Conservation (phyloP, 2,888 invertebrate genomes). For the Lithosia quadra region DNA sequence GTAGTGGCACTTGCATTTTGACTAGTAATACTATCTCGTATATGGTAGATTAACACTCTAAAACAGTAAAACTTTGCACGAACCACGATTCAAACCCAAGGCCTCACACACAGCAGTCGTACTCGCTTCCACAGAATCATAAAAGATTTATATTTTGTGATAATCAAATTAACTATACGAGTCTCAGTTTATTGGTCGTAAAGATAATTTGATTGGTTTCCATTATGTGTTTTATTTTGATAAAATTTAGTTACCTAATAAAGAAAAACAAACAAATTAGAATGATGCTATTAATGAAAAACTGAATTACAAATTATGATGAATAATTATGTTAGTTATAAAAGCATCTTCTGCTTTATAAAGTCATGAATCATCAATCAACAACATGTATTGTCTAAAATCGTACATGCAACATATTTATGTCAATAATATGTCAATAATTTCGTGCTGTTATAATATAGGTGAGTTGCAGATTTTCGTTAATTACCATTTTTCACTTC, state of each 20-base stretch:
- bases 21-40: too few species aligned
- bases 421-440: neutral
- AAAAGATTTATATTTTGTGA: neutral
- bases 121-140: neutral
- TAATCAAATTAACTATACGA: neutral
- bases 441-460: neutral
- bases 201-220: neutral
- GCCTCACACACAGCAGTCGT: too few species aligned
- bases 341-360: neutral
- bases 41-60: too few species aligned
- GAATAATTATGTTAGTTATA: neutral
- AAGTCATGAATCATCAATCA: neutral
- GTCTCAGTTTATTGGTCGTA: neutral
- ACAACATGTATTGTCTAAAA: neutral
- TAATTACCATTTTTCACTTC: neutral
- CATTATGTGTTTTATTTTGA: neutral
- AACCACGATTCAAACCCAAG: too few species aligned
- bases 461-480: neutral
- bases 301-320: neutral
- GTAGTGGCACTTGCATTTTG: too few species aligned
- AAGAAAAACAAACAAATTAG: neutral
- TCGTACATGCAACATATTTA: neutral
- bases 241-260: too few species aligned
- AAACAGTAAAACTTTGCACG: too few species aligned
- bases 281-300: neutral